Base-by-base conservation (phyloP, 2,888 invertebrate genomes). In the Epirrita christyi region DNA sequence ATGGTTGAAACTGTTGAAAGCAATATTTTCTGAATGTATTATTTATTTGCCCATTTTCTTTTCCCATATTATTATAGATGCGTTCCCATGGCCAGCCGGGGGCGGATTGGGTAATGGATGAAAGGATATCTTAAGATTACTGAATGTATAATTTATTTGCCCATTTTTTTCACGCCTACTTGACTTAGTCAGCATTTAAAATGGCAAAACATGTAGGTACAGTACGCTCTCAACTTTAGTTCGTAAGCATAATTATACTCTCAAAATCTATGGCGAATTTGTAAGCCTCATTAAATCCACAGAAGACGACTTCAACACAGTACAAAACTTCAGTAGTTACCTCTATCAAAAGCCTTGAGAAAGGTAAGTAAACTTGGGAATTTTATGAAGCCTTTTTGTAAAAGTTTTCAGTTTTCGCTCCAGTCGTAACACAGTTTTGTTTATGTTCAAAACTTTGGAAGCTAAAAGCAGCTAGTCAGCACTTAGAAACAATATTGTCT, bases 381-480 rank as follows among this genome's bases (percentile, higher is more conserved):
- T 47, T 47, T 51, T 55, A 51, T 36, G 41, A 28, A 38, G 38
- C 50, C 42, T 51, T 55, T 49, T 49, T 28, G 41, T 4, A 27
- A 50, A 55, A 55, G 42, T 50, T 50, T 50, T 54, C 29, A 51
- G 32, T 55, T 51, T 34, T 36, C 27, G 44, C 27, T 28, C 1
- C n/a, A 46, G 38, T 41, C 34, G 11, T 34, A 42, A 55, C 42
- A 53, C 34, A 55, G 56, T 61, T 64, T 52, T 56, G 55, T 53
- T 59, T 55, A 45, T 51, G 32, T 65, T 63, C 1, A n/a, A 28
- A 45, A 50, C 28, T 56, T 28, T 45, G n/a, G 41, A 13, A 45
- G 32, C 45, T 45, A 45, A 45, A 40, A 55, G 49, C 38, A 42
- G 47, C 27, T 47, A 44, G n/a, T n/a, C n/a, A n/a, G 38, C 15